phyloP scores from a whole-genome alignment of 2,888 invertebrate genomes.

The Drosophila longiperda region DNA sequence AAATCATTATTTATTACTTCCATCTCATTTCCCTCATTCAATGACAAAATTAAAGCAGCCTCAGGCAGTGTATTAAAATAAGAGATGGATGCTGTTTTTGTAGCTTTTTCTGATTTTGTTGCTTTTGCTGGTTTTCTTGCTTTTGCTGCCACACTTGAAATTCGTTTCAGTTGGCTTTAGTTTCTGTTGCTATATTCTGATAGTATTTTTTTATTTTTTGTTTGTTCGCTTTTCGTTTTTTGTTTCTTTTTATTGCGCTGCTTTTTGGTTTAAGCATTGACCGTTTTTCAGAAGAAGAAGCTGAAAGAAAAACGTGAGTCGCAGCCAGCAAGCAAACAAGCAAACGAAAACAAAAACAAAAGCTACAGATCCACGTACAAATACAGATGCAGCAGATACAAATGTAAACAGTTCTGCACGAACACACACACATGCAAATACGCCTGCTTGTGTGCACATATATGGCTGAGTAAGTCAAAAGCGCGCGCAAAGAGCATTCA shows the following conservation, averaged over 20 bases:
- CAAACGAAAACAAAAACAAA: conserved; percentile 45
- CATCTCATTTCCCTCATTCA: neutral
- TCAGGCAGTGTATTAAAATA: conserved; percentile 12
- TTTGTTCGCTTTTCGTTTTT: neutral
- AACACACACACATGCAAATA: neutral
- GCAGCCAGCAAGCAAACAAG: conserved; percentile 44
- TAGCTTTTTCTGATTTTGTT: neutral
- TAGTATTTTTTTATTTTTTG: neutral
- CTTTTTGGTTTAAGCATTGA: conserved; percentile 55
- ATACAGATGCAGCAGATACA: conserved; percentile 54
- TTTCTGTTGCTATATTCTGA: conserved; percentile 24
- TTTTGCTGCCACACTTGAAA: conserved; percentile 39
- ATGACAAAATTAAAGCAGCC: neutral
- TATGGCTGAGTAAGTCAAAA: conserved; percentile 52
- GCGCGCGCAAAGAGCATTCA: conserved; percentile 74
- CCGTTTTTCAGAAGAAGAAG: conserved; percentile 49
- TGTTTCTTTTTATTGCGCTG: conserved; percentile 1
- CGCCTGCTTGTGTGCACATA: neutral
- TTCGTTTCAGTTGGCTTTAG: conserved; percentile 53
- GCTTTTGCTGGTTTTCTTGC: conserved; percentile 1
- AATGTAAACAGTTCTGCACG: conserved; percentile 45
- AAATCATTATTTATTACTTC: neutral
- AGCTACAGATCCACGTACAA: conserved; percentile 50
- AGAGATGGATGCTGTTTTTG: conserved; percentile 22
- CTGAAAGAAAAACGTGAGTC: conserved; percentile 67